phyloP scores from a whole-genome alignment of 2,888 invertebrate genomes.

The Drosophila ezoana region DNA sequence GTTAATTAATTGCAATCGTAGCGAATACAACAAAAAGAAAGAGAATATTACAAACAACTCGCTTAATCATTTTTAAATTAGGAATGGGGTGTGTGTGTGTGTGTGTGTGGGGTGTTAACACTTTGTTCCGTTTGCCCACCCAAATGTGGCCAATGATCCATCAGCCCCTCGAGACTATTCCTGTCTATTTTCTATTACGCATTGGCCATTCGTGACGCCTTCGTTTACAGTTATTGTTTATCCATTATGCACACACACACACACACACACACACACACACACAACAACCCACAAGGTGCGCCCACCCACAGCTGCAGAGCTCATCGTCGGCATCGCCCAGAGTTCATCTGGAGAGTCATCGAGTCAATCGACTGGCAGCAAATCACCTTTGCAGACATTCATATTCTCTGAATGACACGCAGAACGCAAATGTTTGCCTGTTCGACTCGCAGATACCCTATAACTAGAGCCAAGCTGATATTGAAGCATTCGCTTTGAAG shows the following conservation, averaged over 20 bases:
- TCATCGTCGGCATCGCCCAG: constrained; percentile 1
- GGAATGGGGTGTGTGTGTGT: not conserved
- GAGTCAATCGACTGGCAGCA: not conserved
- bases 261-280: constrained; percentile 2
- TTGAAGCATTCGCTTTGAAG: not conserved
- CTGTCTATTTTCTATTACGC: constrained; percentile 40
- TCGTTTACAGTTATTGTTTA: constrained; percentile 40
- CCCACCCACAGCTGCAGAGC: constrained; percentile 18
- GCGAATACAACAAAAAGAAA: constrained; percentile 59
- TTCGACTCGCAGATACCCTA: constrained; percentile 8
- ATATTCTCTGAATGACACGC: constrained; percentile 22
- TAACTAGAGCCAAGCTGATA: not conserved
- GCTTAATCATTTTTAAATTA: constrained; percentile 46
- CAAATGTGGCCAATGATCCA: not conserved
- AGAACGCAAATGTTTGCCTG: not conserved
- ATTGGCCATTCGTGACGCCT: constrained; percentile 40
- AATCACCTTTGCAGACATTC: constrained; percentile 26
- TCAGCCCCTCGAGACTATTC: not conserved
- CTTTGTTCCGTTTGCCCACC: not conserved
- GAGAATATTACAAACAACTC: constrained; percentile 22
- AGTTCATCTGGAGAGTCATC: constrained; percentile 24
- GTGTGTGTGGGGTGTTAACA: not conserved
- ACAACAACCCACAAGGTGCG: constrained; percentile 5
- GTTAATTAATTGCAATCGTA: constrained; percentile 66
- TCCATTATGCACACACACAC: constrained; percentile 23